phyloP scores from a whole-genome alignment of 2,888 invertebrate species.

The Ormyrus thymus region DNA sequence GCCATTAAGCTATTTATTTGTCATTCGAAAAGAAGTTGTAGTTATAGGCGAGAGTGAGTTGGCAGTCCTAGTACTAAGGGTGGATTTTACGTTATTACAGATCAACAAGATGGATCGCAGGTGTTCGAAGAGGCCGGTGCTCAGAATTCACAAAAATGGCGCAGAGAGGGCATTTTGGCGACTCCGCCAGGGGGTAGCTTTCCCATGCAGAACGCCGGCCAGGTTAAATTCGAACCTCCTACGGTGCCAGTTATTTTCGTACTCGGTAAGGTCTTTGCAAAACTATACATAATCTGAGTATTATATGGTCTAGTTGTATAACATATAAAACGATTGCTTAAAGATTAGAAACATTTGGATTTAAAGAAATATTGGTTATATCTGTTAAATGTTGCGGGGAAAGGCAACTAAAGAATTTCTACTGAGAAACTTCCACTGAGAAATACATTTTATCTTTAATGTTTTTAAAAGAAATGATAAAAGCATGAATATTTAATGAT shows the following conservation, averaged over 20 bases:
- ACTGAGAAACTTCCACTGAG: too few relatives aligned
- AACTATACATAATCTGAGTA: not conserved
- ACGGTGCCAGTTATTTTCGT: slow-evolving; percentile 93
- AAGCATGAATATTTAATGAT: not conserved
- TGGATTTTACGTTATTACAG: slow-evolving; percentile 73
- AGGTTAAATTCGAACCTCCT: slow-evolving; percentile 89
- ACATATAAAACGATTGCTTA: too few relatives aligned
- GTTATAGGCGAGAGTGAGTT: too few relatives aligned
- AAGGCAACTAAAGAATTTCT: too few relatives aligned
- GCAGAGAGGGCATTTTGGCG: slow-evolving; percentile 75
- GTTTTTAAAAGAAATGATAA: too few relatives aligned
- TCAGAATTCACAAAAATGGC: slow-evolving; percentile 76
- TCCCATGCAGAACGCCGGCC: slow-evolving; percentile 87
- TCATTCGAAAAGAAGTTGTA: too few relatives aligned
- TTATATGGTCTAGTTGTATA: not conserved
- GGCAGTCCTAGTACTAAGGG: too few relatives aligned
- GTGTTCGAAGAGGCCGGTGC: slow-evolving; percentile 75
- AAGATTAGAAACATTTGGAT: too few relatives aligned
- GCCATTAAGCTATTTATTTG: too few relatives aligned
- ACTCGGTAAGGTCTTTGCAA: slow-evolving; percentile 79
- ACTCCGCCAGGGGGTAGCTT: slow-evolving; percentile 84
- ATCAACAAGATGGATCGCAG: slow-evolving; percentile 86
- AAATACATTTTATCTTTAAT: too few relatives aligned
- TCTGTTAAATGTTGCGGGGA: too few relatives aligned
- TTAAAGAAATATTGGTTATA: too few relatives aligned